These are phyloP conservation scores for Eriocheir sinensis DNA, from an alignment of 1,140 invertebrate species.

Conservation along the genomic window DNA sequence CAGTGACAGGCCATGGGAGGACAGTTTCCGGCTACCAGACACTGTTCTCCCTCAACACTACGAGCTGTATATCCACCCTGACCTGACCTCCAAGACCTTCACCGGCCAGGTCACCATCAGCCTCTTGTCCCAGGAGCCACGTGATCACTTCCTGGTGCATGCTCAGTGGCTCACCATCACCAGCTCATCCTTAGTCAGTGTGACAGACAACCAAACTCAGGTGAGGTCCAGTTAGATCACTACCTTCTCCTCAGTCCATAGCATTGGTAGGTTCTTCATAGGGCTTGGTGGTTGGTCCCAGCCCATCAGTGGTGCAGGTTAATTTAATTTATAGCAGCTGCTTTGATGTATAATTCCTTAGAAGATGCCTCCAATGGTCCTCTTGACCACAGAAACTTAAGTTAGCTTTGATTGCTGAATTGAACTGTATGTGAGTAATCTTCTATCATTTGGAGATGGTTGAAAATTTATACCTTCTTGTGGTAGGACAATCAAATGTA, in stretches of 20 bases:
- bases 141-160: slow-evolving; percentile 88
- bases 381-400: not conserved
- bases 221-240: not conserved
- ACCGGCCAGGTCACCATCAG: slow-evolving; percentile 88
- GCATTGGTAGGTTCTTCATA: no score
- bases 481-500: no score
- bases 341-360: no score
- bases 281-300: no score
- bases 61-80: slow-evolving; percentile 88
- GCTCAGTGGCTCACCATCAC: slow-evolving; percentile 84
- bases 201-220: not conserved
- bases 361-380: not conserved
- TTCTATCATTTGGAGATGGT: no score
- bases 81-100: slow-evolving; percentile 87
- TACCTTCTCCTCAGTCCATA: no score
- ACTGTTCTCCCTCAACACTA: slow-evolving; percentile 88
- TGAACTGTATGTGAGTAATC: no score
- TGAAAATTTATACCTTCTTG: no score
- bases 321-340: no score
- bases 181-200: not conserved
- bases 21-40: slow-evolving; percentile 85
- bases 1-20: slow-evolving; percentile 80
- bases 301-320: not conserved
- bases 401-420: not conserved
- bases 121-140: slow-evolving; percentile 84